phyloP scores from a whole-genome alignment of 2,888 invertebrate genomes.

The Ochropacha duplaris region DNA sequence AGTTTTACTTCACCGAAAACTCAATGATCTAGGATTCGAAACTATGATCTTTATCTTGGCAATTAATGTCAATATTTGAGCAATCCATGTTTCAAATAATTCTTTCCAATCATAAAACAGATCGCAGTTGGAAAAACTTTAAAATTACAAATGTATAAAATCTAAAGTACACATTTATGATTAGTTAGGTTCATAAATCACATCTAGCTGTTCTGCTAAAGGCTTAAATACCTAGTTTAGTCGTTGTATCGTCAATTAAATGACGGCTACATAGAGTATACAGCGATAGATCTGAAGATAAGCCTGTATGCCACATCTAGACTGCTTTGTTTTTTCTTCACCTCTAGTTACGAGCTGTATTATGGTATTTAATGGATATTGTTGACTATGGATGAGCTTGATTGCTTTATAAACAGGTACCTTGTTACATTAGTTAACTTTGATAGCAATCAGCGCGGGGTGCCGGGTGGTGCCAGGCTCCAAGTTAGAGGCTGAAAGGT shows the following conservation, averaged over 20 bases:
- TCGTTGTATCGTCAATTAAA: conserved; percentile 1
- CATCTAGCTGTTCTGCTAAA: background rate
- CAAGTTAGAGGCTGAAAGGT: background rate
- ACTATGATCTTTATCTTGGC: too few species aligned
- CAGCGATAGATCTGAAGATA: conserved; percentile 1
- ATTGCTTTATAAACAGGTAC: conserved; percentile 1
- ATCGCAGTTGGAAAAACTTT: background rate
- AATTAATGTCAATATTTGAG: too few species aligned
- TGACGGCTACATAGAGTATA: background rate
- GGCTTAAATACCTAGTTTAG: background rate
- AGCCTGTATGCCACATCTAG: background rate
- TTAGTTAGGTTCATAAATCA: background rate
- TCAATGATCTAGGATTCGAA: too few species aligned
- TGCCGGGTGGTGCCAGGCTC: too few species aligned
- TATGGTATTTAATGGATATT: conserved; percentile 5
- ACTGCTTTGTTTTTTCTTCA: background rate
- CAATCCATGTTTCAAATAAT: background rate
- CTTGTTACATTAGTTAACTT: background rate
- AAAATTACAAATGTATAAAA: background rate
- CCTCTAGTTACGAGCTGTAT: background rate
- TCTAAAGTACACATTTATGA: background rate
- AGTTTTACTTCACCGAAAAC: too few species aligned
- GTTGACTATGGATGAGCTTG: conserved; percentile 4
- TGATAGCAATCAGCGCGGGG: background rate
- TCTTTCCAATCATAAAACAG: background rate